Conservation (phyloP, 2,113 vertebrate species). For the Macroglossus sobrinus region DNA sequence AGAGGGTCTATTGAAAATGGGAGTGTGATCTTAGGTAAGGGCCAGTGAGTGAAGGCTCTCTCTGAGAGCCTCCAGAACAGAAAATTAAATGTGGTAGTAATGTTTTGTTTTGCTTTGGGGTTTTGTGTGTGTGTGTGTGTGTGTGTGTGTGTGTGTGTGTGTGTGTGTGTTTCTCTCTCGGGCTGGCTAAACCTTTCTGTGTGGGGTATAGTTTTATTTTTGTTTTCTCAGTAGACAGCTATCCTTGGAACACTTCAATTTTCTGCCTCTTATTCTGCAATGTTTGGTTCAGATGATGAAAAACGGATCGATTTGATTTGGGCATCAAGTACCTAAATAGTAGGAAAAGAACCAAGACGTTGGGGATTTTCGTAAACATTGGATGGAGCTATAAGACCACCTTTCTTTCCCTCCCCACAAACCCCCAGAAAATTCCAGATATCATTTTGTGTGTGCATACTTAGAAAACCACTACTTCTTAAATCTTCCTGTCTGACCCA, state of each 20-base stretch:
- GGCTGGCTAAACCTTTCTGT: constrained; percentile 47
- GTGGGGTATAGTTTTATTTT: constrained; percentile 72
- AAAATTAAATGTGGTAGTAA: constrained; percentile 27
- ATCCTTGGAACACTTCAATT: constrained; percentile 72
- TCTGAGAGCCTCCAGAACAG: neutral
- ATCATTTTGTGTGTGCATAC: constrained; percentile 57
- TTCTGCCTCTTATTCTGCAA: constrained; percentile 74
- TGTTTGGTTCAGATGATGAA: constrained; percentile 73
- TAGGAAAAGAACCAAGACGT: constrained; percentile 60
- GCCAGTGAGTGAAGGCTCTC: neutral
- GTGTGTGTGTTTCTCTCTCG: no score
- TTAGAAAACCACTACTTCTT: constrained; percentile 54
- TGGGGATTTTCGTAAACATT: constrained; percentile 72
- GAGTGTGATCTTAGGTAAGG: neutral
- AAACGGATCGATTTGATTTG: constrained; percentile 73
- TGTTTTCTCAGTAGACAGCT: constrained; percentile 76
- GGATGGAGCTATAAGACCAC: constrained; percentile 43
- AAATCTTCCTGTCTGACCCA: constrained; percentile 54
- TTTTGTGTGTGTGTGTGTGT: no score
- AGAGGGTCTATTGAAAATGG: neutral
- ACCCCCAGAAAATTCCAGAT: constrained; percentile 48
- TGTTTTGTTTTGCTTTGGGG: neutral
- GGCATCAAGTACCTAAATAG: constrained; percentile 68
- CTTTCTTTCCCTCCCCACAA: neutral
- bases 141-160: no score